phyloP scores from a whole-genome alignment of 23 tunicate genomes.

The Styela clava region DNA sequence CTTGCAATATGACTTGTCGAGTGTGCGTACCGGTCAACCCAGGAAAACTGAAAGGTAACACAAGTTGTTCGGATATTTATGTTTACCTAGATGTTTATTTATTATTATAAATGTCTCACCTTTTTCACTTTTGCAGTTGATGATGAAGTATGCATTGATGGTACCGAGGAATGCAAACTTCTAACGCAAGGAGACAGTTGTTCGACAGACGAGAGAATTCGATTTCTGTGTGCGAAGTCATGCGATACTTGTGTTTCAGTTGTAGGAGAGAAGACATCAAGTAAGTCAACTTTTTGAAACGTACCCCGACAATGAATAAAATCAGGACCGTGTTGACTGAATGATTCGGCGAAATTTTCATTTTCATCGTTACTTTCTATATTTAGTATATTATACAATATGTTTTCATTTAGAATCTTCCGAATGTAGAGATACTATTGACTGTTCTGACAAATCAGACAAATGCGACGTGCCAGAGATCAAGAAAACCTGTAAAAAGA shows the following conservation, averaged over 20 bases:
- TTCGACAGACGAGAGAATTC: constrained; percentile 15
- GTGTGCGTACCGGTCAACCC: constrained; percentile 34
- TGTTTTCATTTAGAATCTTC: not conserved
- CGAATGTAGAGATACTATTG: constrained; percentile 18
- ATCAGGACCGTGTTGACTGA: too few species aligned
- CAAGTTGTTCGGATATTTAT: too few species aligned
- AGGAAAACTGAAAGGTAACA: constrained; percentile 27
- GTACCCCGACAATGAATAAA: too few species aligned
- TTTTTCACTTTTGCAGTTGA: constrained; percentile 2
- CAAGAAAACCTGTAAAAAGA: constrained; percentile 31
- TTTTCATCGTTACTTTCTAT: not conserved
- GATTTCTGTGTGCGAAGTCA: constrained; percentile 68
- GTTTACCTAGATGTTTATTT: not conserved
- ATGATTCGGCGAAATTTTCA: not conserved
- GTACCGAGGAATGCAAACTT: constrained; percentile 7
- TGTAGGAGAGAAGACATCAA: constrained; percentile 2
- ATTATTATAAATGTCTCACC: not conserved
- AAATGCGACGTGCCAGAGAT: constrained; percentile 37
- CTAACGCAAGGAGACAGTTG: constrained; percentile 32
- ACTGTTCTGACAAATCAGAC: constrained; percentile 25
- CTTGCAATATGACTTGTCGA: constrained; percentile 65
- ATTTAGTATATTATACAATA: not conserved
- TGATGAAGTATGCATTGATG: constrained; percentile 15
- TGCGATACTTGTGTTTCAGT: constrained; percentile 44
- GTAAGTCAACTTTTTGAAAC: not conserved